Evolutionary conservation across 2,797 vertebrate genomes (phyloP), one percentile per base, ranked within the genome.

Genomic region (Acanthiza pusilla): DNA sequence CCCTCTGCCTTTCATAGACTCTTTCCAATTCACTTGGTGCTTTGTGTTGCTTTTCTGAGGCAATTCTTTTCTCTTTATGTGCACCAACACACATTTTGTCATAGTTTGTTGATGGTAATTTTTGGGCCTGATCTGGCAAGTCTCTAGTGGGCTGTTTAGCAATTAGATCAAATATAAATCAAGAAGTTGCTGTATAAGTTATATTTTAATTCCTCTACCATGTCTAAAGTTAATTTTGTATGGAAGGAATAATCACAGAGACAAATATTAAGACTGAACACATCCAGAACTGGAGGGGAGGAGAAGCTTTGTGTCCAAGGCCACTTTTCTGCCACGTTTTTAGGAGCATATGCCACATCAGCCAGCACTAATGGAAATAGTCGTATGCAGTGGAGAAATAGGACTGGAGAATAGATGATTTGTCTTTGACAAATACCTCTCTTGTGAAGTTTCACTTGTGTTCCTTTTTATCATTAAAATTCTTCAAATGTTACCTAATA

Each of bases 1-100:
- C 85, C 91, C 91, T 96, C 88, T 96, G 93, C 86, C 82, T 96
- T 96, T 95, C 82, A 94, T 43, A 85, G 84, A 22, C 93, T 5
- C 2, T 94, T 97, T 97, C 94, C 94, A 53, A 94, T 88, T 96
- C 89, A 94, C 58, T 96, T 97, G 88, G 48, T 96, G 60, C 90
- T 96, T 96, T 97, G 95, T 95, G 77, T 77, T 92, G 88, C 67
- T 92, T 93, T 93, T 96, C 74, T 86, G 80, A 94, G 91, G 70
- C 76, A 91, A 88, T 86, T 95, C 83, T 93, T 95, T 93, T 86
- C 89, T 57, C 81, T 82, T 87, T 70, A 66, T 62, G 58, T 78
- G 81, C 77, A 91, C 68, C 81, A 80, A 79, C 61, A 70, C 81
- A 43, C 55, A 17, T 94, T 95, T 93, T 78, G 58, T 88, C 58